phyloP scores from a whole-genome alignment of 2,888 invertebrate species.

The Chymomyza amoena region DNA sequence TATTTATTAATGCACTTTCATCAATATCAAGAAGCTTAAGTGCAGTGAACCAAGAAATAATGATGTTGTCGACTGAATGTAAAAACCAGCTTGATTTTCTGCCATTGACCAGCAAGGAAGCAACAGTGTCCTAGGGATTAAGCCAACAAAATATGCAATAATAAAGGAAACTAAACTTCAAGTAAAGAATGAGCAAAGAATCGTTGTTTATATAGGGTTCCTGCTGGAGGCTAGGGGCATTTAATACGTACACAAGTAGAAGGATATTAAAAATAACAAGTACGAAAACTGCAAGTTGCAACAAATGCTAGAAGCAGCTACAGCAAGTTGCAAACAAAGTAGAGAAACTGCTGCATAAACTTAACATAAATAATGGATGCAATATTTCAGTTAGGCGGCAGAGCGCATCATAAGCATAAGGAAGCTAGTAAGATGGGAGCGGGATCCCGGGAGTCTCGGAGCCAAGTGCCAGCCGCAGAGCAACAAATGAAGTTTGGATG shows the following conservation, averaged over 20 bases:
- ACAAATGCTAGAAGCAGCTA: constrained; percentile 13
- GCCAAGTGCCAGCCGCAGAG: constrained; percentile 37
- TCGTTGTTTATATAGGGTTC: too few species aligned
- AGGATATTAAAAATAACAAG: constrained; percentile 74
- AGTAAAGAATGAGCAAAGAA: constrained; percentile 25
- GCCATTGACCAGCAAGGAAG: too few species aligned
- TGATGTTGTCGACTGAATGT: constrained; percentile 29
- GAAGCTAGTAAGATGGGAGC: too few species aligned
- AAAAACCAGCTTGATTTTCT: too few species aligned
- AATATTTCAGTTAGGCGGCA: constrained; percentile 53
- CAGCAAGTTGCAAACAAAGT: constrained; percentile 22
- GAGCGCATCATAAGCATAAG: too few species aligned
- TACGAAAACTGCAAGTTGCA: constrained; percentile 46
- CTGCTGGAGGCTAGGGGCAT: constrained; percentile 32
- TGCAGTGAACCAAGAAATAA: constrained; percentile 48
- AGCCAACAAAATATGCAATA: constrained; percentile 32
- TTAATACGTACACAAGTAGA: constrained; percentile 68
- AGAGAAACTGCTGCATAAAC: constrained; percentile 61
- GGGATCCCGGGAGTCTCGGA: not conserved
- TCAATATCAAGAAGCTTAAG: constrained; percentile 10
- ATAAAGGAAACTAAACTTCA: constrained; percentile 52
- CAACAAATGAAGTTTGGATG: constrained; percentile 73
- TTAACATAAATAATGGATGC: constrained; percentile 72
- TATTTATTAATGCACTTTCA: constrained; percentile 39
- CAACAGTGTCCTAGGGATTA: not conserved